Evolutionary conservation across 2,797 vertebrate species (phyloP).

Genomic region (Sciurus vulgaris): DNA sequence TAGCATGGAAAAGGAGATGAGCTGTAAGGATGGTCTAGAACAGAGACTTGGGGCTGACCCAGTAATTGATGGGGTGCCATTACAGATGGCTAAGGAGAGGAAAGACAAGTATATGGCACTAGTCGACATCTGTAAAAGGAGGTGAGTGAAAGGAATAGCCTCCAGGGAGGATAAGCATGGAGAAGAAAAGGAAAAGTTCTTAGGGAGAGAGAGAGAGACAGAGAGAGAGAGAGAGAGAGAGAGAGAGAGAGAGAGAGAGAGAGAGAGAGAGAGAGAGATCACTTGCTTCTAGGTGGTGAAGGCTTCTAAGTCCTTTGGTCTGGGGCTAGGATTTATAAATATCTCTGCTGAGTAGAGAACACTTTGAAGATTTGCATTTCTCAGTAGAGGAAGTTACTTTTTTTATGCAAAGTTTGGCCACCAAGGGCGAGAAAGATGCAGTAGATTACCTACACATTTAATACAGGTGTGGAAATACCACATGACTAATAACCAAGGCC

Average conservation of each 20-base stretch:
- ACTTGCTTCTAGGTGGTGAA: background rate
- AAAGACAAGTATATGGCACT: background rate
- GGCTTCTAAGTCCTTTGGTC: background rate
- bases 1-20: background rate
- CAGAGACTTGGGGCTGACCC: background rate
- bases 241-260: too few relatives aligned
- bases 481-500: background rate
- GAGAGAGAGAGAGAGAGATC: too few relatives aligned
- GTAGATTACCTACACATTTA: background rate
- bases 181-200: background rate
- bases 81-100: background rate
- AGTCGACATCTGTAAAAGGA: background rate
- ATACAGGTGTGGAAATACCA: background rate
- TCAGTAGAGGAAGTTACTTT: background rate
- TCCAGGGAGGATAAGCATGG: background rate
- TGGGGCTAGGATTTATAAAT: background rate
- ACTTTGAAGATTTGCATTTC: slow-evolving; percentile 11
- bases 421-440: background rate
- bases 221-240: too few relatives aligned
- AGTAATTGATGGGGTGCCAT: background rate
- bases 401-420: background rate
- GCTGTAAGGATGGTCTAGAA: background rate
- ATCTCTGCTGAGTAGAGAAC: background rate
- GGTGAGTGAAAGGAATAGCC: background rate
- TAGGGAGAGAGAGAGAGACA: background rate